Percentiles rank a stretch among this genome's conserved stretches.
phyloP scores from a whole-genome alignment of 2,888 invertebrate species.

The Heliconius hortense region DNA sequence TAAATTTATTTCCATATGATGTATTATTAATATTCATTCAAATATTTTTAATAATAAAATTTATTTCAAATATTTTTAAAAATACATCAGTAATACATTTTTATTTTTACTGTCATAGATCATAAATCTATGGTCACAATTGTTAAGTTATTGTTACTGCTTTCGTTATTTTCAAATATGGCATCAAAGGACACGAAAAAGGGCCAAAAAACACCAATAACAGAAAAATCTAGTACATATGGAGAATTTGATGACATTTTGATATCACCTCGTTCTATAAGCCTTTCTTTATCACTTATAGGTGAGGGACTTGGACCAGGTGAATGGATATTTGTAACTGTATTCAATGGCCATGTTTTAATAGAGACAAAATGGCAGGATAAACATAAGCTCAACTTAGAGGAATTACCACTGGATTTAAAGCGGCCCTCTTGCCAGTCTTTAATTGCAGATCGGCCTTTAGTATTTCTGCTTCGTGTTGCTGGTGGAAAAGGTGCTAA shows the following conservation, averaged over 20 bases:
- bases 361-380: slow-evolving; percentile 60
- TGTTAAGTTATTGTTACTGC: neutral
- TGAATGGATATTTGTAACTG: slow-evolving; percentile 54
- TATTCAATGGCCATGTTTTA: slow-evolving; percentile 58
- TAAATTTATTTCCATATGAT: too few species aligned
- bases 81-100: neutral
- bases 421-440: slow-evolving; percentile 51
- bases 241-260: slow-evolving; percentile 50
- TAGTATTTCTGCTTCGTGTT: slow-evolving; percentile 62
- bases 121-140: neutral
- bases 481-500: slow-evolving; percentile 55
- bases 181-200: slow-evolving; percentile 41
- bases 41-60: too few species aligned
- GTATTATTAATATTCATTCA: too few species aligned
- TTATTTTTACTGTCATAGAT: neutral
- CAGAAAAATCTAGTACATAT: slow-evolving; percentile 49
- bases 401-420: slow-evolving; percentile 56
- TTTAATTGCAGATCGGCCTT: slow-evolving; percentile 58
- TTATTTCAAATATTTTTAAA: neutral
- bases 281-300: slow-evolving; percentile 50
- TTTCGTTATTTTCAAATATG: slow-evolving; percentile 33
- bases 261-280: slow-evolving; percentile 48
- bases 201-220: slow-evolving; percentile 42
- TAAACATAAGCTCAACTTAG: slow-evolving; percentile 45
- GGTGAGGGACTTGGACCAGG: slow-evolving; percentile 54